These are phyloP conservation scores for Brachionichthys hirsutus DNA, from an alignment of 2,113 vertebrate species.

Conservation along the genomic window DNA sequence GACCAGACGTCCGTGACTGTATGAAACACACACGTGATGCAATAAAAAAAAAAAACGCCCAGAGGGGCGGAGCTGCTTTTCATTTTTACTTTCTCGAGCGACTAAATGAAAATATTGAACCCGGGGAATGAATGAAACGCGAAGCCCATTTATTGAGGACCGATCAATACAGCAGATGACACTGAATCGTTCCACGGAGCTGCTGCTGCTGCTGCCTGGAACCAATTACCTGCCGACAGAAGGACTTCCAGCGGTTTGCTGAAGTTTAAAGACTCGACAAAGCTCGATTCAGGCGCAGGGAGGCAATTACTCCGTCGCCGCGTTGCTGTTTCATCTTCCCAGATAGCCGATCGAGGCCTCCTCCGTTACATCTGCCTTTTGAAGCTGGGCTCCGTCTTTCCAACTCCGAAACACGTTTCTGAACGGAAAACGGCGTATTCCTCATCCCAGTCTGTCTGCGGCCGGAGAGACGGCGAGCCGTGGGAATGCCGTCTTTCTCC, in stretches of 20 bases:
- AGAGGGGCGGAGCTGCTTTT: slow-evolving; percentile 8
- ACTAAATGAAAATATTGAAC: slow-evolving; percentile 36
- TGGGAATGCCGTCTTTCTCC: slow-evolving; percentile 51
- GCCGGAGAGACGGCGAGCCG: slow-evolving; percentile 23
- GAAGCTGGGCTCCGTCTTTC: slow-evolving; percentile 70
- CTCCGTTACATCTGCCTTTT: slow-evolving; percentile 76
- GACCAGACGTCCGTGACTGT: too few relatives aligned
- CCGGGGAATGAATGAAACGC: slow-evolving; percentile 44
- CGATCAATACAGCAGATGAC: slow-evolving; percentile 38
- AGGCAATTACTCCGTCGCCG: slow-evolving; percentile 79
- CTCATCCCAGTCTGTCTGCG: slow-evolving; percentile 47
- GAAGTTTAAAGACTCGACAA: slow-evolving; percentile 74
- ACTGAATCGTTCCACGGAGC: slow-evolving; percentile 49
- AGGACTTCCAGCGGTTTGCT: slow-evolving; percentile 76
- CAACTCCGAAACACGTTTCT: slow-evolving; percentile 53
- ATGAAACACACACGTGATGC: slow-evolving; percentile 17
- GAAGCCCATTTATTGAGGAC: slow-evolving; percentile 11
- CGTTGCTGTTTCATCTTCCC: slow-evolving; percentile 78
- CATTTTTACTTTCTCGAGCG: slow-evolving; percentile 18
- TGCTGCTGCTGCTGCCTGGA: slow-evolving; percentile 71
- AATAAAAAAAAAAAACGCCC: slow-evolving; percentile 24
- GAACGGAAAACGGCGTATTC: slow-evolving; percentile 61
- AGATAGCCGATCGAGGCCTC: slow-evolving; percentile 76
- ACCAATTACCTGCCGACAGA: slow-evolving; percentile 79
- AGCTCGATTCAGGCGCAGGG: slow-evolving; percentile 71